Base-by-base conservation (phyloP, 2,888 invertebrate species). In the Eupsilia transversa region DNA sequence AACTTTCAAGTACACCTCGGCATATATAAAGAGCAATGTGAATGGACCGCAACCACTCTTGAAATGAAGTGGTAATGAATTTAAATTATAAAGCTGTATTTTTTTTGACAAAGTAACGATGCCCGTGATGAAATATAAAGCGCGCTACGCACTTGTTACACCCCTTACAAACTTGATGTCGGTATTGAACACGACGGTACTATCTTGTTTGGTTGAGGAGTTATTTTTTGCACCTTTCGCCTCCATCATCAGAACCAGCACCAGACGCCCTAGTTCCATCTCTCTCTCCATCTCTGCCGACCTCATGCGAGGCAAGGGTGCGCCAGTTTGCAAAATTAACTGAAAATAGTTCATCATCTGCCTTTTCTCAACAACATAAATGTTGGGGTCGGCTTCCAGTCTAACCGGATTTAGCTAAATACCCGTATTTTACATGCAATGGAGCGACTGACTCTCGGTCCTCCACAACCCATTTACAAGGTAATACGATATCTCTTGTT, bases 61-160 rank as follows among this genome's bases (percentile, higher is more conserved):
- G 35, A 38, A 68, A 54, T 20, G 23, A 41, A 71, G 30, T 38
- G 52, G 30, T 57, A 63, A 72, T 64, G 14, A 72, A 80, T 80
- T 59, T 6, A 72, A 64, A 64, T 46, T 59, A 43, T 43, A 41
- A 43, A 71, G 33, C 5, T 49, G 6, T n/a, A n/a, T 33, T 52
- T 35, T 61, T 10, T 57, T n/a, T 63, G 33, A 56, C 23, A 63
- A 49, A 61, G 27, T 33, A 7, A 3, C 9, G 12, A 33, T 56
- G 14, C 10, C 0, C 17, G 27, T 63, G 17, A 57, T 56, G 20
- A 57, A n/a, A 43, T 23, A 63, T 67, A 27, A 68, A 3, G n/a
- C 17, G 20, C 1, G 14, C 27, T 63, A 12, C 14, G 7, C 27
- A 63, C 12, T 41, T 5, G 17, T 10, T n/a, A 35, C 9, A 17